Evolutionary conservation across 2,113 vertebrate genomes (phyloP).

Genomic region (Numida meleagris): DNA sequence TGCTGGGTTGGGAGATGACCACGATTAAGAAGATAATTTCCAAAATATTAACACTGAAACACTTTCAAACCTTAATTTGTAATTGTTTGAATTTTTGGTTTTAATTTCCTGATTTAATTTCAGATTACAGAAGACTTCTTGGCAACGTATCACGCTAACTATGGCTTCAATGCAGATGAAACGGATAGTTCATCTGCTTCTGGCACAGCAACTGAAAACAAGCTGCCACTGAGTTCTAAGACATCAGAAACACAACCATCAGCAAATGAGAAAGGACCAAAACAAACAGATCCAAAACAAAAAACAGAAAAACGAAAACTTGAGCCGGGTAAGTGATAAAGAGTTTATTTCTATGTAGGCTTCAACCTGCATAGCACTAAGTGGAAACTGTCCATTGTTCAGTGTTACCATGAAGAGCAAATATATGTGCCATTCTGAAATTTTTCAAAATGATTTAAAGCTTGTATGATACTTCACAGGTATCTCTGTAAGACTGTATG

Average conservation of each 20-base stretch:
- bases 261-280: constrained; percentile 40
- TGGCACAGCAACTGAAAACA: constrained; percentile 26
- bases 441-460: background rate
- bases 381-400: background rate
- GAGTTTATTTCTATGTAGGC: background rate
- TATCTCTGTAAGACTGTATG: background rate
- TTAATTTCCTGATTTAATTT: constrained; percentile 27
- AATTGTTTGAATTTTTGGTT: background rate
- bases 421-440: background rate
- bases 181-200: constrained; percentile 67
- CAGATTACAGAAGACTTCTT: constrained; percentile 97
- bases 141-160: constrained; percentile 94
- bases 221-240: constrained; percentile 22
- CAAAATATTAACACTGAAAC: background rate
- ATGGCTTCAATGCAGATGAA: constrained; percentile 85
- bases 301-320: constrained; percentile 91
- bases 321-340: constrained; percentile 81
- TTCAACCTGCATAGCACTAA: background rate
- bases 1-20: background rate
- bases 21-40: background rate
- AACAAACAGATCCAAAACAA: constrained; percentile 79
- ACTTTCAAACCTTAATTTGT: background rate
- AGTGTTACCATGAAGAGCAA: background rate
- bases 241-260: constrained; percentile 15
- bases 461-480: background rate